These are phyloP conservation scores for Urocolius indicus DNA, from an alignment of 2,113 vertebrate genomes.

Conservation along the genomic window DNA sequence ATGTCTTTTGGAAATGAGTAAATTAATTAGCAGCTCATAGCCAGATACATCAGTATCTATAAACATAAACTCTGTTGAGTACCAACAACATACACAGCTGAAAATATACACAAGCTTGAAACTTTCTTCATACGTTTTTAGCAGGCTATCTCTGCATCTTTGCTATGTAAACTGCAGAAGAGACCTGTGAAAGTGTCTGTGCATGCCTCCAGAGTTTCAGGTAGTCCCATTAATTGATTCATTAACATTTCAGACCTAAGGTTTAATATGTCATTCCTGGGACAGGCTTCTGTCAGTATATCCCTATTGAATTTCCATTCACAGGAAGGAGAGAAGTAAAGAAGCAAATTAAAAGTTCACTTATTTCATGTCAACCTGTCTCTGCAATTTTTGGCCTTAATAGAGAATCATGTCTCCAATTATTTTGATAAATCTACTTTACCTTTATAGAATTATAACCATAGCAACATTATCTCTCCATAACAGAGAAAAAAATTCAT, in stretches of 20 bases:
- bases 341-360: constrained; percentile 52
- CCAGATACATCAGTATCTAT: not conserved
- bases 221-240: constrained; percentile 3
- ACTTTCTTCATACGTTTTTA: not conserved
- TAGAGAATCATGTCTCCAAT: constrained; percentile 64
- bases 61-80: not conserved
- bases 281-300: not conserved
- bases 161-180: not conserved
- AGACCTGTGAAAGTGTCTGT: not conserved
- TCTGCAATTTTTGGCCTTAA: constrained; percentile 53
- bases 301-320: not conserved
- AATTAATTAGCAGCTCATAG: not conserved
- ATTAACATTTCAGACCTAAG: constrained; percentile 41
- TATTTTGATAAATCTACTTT: constrained; percentile 75
- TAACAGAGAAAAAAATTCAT: constrained; percentile 60
- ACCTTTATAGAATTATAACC: constrained; percentile 69
- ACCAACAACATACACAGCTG: not conserved
- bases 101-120: not conserved
- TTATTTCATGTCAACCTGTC: constrained; percentile 49
- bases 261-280: not conserved
- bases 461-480: constrained; percentile 61
- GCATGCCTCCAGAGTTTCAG: not conserved
- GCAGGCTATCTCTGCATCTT: not conserved
- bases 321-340: not conserved
- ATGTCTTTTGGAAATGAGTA: not conserved